phyloP scores from a whole-genome alignment of 1,140 invertebrate genomes.

The Metopolophium dirhodum region DNA sequence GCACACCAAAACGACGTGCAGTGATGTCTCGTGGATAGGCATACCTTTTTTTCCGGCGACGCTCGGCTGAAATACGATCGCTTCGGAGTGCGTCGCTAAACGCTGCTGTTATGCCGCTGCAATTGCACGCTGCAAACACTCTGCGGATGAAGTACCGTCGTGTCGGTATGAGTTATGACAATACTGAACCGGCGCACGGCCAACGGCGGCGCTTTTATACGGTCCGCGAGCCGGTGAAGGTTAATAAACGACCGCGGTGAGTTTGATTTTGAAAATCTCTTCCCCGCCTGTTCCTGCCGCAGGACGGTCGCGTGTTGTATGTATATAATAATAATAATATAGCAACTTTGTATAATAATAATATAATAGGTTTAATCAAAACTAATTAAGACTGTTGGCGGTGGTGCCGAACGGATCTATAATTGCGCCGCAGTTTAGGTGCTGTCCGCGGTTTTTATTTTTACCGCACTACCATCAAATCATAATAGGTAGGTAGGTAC shows the following conservation, averaged over 20 bases:
- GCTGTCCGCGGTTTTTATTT: not conserved
- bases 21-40: not conserved
- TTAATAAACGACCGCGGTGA: not conserved
- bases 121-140: constrained; percentile 12
- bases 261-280: constrained; percentile 37
- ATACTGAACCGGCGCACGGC: constrained; percentile 14
- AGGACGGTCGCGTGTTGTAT: not conserved
- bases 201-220: constrained; percentile 28
- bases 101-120: not conserved
- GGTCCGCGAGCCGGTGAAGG: constrained; percentile 8
- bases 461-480: not conserved
- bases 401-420: not conserved
- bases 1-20: not conserved
- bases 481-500: not conserved
- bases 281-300: not conserved
- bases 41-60: not conserved
- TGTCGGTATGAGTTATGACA: not conserved
- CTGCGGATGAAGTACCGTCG: not conserved
- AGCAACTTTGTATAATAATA: not conserved
- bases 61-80: not conserved
- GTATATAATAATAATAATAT: not conserved
- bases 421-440: not conserved
- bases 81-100: not conserved
- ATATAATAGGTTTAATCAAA: constrained; percentile 27
- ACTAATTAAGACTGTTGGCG: not conserved